Evolutionary conservation across 2,113 vertebrate genomes (phyloP).

Genomic region (Pollimyrus isidori): DNA sequence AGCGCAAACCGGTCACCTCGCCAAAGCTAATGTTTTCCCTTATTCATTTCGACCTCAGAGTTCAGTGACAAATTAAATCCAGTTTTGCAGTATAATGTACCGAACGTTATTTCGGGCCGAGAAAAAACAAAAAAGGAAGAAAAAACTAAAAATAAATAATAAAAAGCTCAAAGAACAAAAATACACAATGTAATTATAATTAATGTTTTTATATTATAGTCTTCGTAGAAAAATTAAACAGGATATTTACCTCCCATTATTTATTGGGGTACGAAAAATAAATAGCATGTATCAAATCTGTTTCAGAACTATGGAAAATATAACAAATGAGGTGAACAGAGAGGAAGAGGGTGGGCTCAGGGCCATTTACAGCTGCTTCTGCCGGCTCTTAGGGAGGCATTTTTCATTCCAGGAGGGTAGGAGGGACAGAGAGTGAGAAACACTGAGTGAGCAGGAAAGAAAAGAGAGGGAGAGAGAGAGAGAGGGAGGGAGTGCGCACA

Average conservation of each 20-base stretch:
- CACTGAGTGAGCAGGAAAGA: conserved; percentile 26
- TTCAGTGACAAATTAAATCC: conserved; percentile 5
- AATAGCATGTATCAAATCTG: background rate
- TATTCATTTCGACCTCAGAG: background rate
- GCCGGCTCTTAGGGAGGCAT: conserved; percentile 60
- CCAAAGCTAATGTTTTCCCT: background rate
- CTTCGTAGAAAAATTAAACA: background rate
- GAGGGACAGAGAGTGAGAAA: conserved; percentile 55
- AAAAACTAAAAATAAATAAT: background rate
- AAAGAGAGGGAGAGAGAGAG: conserved; percentile 21
- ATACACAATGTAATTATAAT: background rate
- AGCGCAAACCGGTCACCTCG: background rate
- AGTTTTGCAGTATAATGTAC: background rate
- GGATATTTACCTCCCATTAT: background rate
- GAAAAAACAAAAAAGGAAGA: background rate
- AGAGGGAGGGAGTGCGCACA: conserved; percentile 32
- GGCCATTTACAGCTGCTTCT: conserved; percentile 45
- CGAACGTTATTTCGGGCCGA: background rate
- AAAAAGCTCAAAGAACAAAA: background rate
- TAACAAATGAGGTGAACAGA: background rate
- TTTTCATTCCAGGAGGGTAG: conserved; percentile 68
- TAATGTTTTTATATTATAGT: background rate
- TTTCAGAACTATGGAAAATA: background rate
- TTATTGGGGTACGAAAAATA: background rate
- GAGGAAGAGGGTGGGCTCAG: background rate